These are phyloP conservation scores for Callorhinus ursinus DNA, from an alignment of 2,113 vertebrate genomes.

Conservation along the genomic window DNA sequence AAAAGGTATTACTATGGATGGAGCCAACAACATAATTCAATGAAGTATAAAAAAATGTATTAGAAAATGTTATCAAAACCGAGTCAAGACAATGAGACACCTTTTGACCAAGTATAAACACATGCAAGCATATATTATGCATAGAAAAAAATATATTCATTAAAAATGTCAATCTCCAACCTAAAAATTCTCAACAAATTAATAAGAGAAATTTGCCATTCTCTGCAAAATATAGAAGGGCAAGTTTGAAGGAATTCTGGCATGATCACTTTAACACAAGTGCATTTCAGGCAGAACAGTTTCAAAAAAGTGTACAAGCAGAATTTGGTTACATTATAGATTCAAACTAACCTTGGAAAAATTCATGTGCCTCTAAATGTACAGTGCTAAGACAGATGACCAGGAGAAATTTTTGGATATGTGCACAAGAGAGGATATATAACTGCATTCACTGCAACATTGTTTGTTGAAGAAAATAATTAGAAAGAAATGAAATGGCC, in stretches of 20 bases:
- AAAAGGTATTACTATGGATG: neutral
- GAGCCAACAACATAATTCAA: neutral
- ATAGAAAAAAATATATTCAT: neutral
- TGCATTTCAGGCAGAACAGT: neutral
- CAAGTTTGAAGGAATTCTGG: neutral
- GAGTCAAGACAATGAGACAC: neutral
- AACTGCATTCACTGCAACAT: neutral
- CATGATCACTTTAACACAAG: neutral
- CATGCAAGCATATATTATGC: neutral
- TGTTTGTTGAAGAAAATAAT: conserved; percentile 8
- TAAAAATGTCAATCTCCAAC: neutral
- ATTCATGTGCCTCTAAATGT: neutral
- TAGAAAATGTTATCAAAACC: neutral
- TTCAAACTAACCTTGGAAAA: neutral
- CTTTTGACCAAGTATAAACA: neutral
- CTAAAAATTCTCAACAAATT: neutral
- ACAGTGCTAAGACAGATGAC: neutral
- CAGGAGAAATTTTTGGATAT: neutral
- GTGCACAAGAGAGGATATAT: neutral
- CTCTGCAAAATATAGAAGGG: neutral
- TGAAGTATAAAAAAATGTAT: neutral
- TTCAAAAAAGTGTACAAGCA: neutral
- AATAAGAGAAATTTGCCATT: neutral
- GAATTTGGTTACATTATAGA: neutral
- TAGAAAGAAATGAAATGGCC: neutral